phyloP scores from a whole-genome alignment of 1,140 invertebrate species.

The Diorhabda sublineata region DNA sequence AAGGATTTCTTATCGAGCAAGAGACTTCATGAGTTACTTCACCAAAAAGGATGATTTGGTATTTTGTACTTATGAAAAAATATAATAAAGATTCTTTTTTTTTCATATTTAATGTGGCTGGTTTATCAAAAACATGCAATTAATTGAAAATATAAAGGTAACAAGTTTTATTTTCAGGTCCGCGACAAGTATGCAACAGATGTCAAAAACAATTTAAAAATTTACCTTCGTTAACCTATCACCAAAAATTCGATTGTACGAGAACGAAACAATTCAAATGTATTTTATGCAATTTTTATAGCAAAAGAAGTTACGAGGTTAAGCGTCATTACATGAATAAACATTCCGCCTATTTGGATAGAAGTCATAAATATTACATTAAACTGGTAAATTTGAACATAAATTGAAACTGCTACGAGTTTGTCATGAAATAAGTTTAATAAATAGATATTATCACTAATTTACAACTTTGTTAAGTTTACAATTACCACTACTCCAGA shows the following conservation, averaged over 20 bases:
- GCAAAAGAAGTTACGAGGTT: constrained; percentile 17
- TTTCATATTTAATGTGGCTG: too few relatives aligned
- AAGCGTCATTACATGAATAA: not conserved
- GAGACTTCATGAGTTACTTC: too few relatives aligned
- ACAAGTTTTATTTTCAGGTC: constrained; percentile 1
- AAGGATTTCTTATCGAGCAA: too few relatives aligned
- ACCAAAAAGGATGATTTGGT: too few relatives aligned
- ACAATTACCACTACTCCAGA: too few relatives aligned
- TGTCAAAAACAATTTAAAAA: constrained; percentile 17
- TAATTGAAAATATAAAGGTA: not conserved
- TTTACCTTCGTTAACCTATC: constrained; percentile 47
- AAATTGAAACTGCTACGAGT: too few relatives aligned
- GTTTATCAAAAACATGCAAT: not conserved
- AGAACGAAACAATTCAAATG: constrained; percentile 51
- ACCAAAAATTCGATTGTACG: constrained; percentile 51
- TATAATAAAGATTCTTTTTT: too few relatives aligned
- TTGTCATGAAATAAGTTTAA: too few relatives aligned
- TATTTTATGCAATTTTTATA: constrained; percentile 44
- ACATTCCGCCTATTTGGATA: not conserved
- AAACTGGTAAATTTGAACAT: not conserved
- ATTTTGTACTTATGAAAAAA: too few relatives aligned
- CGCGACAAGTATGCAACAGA: constrained; percentile 4
- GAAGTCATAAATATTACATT: not conserved
- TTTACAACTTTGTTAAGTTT: too few relatives aligned
- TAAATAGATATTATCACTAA: too few relatives aligned